Evolutionary conservation across 2,797 vertebrate species (phyloP), one percentile per base, ranked within the genome.

Genomic region (Melanotaenia trifasciata): DNA sequence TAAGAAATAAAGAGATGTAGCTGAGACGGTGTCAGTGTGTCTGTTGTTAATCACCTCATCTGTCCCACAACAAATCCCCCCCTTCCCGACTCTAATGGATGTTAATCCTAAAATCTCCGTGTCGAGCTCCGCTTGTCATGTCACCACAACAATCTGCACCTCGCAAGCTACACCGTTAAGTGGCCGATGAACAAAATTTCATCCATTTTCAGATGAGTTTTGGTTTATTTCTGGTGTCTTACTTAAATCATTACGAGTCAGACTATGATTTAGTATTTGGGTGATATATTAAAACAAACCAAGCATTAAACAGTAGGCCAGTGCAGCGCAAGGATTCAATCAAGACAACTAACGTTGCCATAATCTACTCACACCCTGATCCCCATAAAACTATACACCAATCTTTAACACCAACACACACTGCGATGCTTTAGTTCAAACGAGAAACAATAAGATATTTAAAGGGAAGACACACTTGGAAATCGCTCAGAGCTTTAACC

Each of bases 21-120:
- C 51, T 32, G 24, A 68, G 50, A 63, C 36, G 38, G 54, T 61
- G 78, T 86, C 75, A 74, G 16, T 74, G 59, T 74, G 78, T 32
- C 54, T 65, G 79, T 74, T 81, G 83, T 74, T 90, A 86, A 90
- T 90, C 81, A 89, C 85, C 80, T 87, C 85, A 90, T 89, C 87
- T 87, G 78, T 69, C 80, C 65, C 67, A 80, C 81, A 84, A 84
- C 82, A 86, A 87, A 75, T 76, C 74, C 74, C 67, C 76, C 50
- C 28, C 68, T 33, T 33, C 51, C 50, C 51, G 61, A 87, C 81
- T 77, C 86, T 84, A 90, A 90, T 85, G 83, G 81, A 80, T 82
- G 88, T 89, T 93, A 94, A 93, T 93, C 91, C 91, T 73, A 80
- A 91, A 92, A 91, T 90, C 89, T 89, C 87, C 73, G 57, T 64